Conservation (phyloP, 2,797 vertebrate genomes). For the Phrynocephalus vlangalii region DNA sequence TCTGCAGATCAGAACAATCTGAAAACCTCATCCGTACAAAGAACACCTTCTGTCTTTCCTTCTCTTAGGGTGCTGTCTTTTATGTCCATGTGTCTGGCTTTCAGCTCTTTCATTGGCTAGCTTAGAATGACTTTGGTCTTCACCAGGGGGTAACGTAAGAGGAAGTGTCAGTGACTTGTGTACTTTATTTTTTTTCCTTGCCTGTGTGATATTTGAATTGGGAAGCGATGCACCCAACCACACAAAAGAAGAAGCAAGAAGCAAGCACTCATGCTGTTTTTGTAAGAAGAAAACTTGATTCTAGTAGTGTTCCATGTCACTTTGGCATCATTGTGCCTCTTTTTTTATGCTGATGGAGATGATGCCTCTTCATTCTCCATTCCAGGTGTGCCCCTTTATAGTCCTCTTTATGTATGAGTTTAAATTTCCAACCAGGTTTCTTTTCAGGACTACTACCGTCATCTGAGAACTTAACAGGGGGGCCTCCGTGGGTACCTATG, state of each 20-base stretch:
- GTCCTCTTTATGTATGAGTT: slow-evolving; percentile 1
- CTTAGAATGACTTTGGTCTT: no score
- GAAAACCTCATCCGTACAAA: no score
- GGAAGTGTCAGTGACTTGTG: neutral
- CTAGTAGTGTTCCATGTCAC: slow-evolving; percentile 7
- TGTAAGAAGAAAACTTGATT: neutral
- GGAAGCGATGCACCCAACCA: neutral
- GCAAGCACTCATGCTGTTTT: neutral
- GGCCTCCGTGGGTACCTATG: no score
- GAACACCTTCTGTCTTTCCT: no score
- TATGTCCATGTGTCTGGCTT: no score
- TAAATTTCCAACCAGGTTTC: no score
- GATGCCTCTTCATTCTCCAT: slow-evolving; percentile 29
- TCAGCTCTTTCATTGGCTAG: no score
- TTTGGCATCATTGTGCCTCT: neutral
- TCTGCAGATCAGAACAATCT: no score
- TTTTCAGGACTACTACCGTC: no score
- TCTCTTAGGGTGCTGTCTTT: no score
- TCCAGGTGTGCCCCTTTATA: neutral
- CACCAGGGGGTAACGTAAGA: neutral
- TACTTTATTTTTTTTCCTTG: neutral
- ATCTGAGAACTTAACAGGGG: no score
- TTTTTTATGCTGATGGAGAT: slow-evolving; percentile 39
- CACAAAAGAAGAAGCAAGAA: neutral
- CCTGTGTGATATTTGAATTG: neutral